Conservation (phyloP, 2,797 vertebrate genomes). For the Sarcoramphus papa region DNA sequence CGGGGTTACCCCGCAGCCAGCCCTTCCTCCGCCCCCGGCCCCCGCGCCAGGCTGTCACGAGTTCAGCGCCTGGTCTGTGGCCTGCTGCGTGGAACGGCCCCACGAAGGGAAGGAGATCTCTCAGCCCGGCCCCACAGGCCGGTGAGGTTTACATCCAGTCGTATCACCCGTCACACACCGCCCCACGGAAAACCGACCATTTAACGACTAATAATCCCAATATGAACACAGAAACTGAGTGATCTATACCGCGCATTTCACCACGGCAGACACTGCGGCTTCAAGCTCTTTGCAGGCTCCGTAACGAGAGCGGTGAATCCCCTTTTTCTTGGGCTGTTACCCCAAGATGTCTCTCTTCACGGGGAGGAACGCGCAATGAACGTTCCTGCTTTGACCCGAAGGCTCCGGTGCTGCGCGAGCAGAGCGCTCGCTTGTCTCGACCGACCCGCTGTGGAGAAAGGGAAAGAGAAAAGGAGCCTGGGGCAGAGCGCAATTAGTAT, state of each 20-base stretch:
- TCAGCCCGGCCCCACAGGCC: background rate
- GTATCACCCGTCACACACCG: fast-evolving
- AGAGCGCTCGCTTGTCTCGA: background rate
- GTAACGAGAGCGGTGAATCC: fast-evolving
- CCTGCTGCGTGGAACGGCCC: background rate
- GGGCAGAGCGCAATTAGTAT: background rate
- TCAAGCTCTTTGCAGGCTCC: fast-evolving
- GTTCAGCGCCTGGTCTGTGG: background rate
- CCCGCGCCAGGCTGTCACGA: background rate
- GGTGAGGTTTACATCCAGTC: background rate
- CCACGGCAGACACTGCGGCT: fast-evolving
- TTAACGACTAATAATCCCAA: no score
- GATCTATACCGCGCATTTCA: fast-evolving
- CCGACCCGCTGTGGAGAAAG: background rate
- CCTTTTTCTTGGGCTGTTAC: fast-evolving
- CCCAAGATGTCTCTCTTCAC: background rate
- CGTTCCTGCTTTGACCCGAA: background rate
- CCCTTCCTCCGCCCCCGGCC: background rate
- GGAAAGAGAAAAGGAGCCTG: background rate
- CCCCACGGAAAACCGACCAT: fast-evolving
- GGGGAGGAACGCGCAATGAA: fast-evolving
- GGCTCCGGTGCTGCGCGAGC: fast-evolving
- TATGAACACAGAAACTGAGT: fast-evolving
- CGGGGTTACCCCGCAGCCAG: no score
- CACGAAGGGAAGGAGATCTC: background rate